Percentiles rank a stretch among this genome's conserved stretches.
These are phyloP conservation scores for Gymnopithys bicolor DNA, from an alignment of 2,797 vertebrate species.

Conservation along the genomic window DNA sequence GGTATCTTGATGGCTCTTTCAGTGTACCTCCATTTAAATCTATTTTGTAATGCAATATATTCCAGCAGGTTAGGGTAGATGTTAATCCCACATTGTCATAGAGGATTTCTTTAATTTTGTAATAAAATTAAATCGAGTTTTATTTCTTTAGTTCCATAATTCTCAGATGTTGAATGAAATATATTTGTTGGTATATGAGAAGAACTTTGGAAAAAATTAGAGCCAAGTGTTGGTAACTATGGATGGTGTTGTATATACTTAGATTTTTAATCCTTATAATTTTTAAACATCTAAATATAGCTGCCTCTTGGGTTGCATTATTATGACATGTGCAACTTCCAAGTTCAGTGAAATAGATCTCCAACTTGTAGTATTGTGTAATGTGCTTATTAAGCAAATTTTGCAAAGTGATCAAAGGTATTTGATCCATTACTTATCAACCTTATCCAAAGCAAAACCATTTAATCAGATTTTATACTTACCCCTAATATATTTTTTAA, in stretches of 20 bases:
- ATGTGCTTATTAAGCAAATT: background rate
- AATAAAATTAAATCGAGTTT: background rate
- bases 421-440: background rate
- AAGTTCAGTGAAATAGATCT: background rate
- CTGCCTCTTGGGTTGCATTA: background rate
- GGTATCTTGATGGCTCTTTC: background rate
- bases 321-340: background rate
- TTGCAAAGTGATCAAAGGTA: background rate
- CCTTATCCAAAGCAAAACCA: background rate
- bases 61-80: background rate
- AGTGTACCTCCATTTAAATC: background rate
- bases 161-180: background rate
- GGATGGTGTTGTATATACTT: background rate
- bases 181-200: background rate
- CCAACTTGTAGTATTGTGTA: background rate
- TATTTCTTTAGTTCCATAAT: background rate
- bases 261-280: background rate
- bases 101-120: background rate
- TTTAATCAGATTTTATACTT: background rate
- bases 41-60: background rate
- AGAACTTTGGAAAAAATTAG: background rate
- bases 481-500: background rate
- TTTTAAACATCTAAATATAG: background rate
- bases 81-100: background rate
- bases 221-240: background rate